Evolutionary conservation across 2,888 invertebrate genomes (phyloP), one percentile per base, ranked within the genome.

Genomic region (Heterodera filipjevi): DNA sequence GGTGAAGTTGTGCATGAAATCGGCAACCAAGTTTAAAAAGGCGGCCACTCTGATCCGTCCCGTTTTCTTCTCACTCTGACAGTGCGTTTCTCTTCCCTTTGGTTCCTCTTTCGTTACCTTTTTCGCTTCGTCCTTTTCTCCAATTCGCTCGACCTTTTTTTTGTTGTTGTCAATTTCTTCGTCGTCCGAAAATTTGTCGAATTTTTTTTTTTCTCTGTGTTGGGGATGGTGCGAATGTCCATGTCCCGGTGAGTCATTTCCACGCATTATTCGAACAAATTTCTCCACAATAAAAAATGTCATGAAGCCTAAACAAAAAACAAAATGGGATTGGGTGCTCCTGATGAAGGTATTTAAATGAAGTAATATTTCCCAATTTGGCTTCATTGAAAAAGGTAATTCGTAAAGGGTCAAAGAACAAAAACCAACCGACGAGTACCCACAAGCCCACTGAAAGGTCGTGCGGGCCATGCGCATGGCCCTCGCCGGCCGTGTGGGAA

Each of bases 1-100:
- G 19, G 99, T 99, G 89, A 99, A 97, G 91, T 99, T 99, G 90
- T 99, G 99, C 22, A 95, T 93, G 90, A 97, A 97, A 90, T 99
- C 99, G 53, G 99, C 99, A 76, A 95, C 97, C 83, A 99, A 91
- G 91, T 99, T 99, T 82, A 99, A 92, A 90, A 97, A 99, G 2
- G 96, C 96, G 53, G 95, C 93, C 22, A 95, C 94, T 90, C 94
- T 93, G 75, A 83, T 81, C 32, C 77, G 53, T 22, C 59, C 59
- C 59, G 59, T 6, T 27, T 6, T 19, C 22, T n/a, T 59, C 10
- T 5, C 16, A 8, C 27, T 30, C 59, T 59, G 27, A 59, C 6
- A 27, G 3, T 44, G 32, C 14, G 14, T 59, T 59, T n/a, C 22
- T 6, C 27, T 27, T 27, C 59, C 39, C 39, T 39, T 33, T 27